Evolutionary conservation across 2,888 invertebrate genomes (phyloP), one percentile per base, ranked within the genome.

Genomic region (Acleris sparsana): DNA sequence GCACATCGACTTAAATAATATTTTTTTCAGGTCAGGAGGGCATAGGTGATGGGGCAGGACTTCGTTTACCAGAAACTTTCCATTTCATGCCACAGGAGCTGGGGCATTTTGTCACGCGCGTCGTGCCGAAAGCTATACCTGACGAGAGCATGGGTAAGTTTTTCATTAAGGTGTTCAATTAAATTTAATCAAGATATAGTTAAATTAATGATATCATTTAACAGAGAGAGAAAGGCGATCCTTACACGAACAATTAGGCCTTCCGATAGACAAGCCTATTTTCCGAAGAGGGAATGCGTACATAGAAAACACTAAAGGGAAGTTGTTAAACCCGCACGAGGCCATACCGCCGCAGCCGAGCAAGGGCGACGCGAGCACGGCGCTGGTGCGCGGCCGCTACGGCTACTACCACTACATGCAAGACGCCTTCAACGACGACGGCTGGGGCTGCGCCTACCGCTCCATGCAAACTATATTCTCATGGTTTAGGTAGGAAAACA

Each of bases 381-480:
- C 92, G 51, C 70, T 96, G 39, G 95, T 99, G 3, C 93, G 95
- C 70, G 99, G 99, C 1, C 94, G 95, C 70, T 99, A 99, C 82
- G 93, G 95, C 18, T 99, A 99, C 87, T 96, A 98, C 83, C 99
- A 99, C 86, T 99, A 99, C 85, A 96, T 98, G 95, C 99, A 99
- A 86, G 97, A 99, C 80, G 94, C 95, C 73, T 95, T 98, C 83
- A 96, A 99, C 85, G 99, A 99, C 80, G 96, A 97, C 84, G 98
- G 98, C n/a, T 99, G 99, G 99, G 99, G 99, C 5, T 99, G 99
- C 92, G 99, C 99, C 0, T 99, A 99, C 83, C 94, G 99, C 69
- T 99, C 99, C 0, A 93, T 99, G 78, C 99, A 99, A 91, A 99
- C 99, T 0, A 94, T 99, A 70, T 95, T 97, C 72, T 99, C 99